Evolutionary conservation across 2,113 vertebrate species (phyloP).

Genomic region (Phaethon lepturus): DNA sequence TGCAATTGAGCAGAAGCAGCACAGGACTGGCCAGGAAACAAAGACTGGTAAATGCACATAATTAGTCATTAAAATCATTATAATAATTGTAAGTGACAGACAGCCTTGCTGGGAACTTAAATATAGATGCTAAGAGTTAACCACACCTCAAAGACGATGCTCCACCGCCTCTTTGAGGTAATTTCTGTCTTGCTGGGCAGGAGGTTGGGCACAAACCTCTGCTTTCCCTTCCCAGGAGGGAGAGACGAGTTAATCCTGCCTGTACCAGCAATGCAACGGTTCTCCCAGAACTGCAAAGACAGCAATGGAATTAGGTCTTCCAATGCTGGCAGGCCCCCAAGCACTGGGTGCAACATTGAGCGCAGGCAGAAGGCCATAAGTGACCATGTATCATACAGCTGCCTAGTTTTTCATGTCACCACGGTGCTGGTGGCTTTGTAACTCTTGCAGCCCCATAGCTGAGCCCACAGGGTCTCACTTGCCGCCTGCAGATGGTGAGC

Average conservation of each 20-base stretch:
- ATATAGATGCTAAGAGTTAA: not conserved
- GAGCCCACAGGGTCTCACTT: accelerated
- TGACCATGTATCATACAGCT: not conserved
- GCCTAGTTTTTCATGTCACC: not conserved
- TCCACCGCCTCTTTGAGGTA: not conserved
- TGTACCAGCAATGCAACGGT: not conserved
- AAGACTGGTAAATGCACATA: not conserved
- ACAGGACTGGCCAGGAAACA: not conserved
- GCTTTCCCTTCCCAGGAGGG: not conserved
- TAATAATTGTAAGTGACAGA: not conserved
- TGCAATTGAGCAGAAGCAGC: not conserved
- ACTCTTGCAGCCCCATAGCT: not conserved
- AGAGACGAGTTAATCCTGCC: accelerated
- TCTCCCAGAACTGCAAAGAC: not conserved
- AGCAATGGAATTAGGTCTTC: not conserved
- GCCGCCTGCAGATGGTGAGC: not conserved
- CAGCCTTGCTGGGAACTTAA: not conserved
- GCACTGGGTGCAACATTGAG: not conserved
- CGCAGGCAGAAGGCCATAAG: too few species aligned
- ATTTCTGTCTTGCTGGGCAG: not conserved
- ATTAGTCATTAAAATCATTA: not conserved
- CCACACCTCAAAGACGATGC: not conserved
- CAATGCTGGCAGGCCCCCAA: not conserved
- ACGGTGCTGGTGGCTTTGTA: not conserved
- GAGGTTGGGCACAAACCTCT: not conserved